Evolutionary conservation across 2,113 vertebrate species (phyloP).

Genomic region (Solea solea): DNA sequence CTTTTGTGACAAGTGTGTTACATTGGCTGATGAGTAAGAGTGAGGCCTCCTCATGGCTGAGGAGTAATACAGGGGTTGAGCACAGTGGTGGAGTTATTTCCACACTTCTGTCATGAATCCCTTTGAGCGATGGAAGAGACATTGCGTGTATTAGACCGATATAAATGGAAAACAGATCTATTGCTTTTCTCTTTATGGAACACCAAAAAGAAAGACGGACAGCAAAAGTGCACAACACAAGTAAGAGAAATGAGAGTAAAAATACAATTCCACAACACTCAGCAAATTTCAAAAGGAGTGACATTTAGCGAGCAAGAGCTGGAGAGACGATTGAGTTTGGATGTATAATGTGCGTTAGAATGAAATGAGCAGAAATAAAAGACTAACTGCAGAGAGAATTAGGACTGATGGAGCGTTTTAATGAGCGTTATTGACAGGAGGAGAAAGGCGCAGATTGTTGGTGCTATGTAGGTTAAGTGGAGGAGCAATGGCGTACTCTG

Average conservation of each 20-base stretch:
- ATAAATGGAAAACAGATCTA: not conserved
- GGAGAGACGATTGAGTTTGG: not conserved
- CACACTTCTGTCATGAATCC: constrained; percentile 9
- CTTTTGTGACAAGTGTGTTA: constrained; percentile 7
- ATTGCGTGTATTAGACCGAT: not conserved
- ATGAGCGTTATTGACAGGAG: constrained; percentile 38
- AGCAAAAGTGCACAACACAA: not conserved
- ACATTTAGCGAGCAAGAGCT: not conserved
- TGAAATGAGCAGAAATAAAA: constrained; percentile 6
- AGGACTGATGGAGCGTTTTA: constrained; percentile 39
- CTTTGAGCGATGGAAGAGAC: not conserved
- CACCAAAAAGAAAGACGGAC: not conserved
- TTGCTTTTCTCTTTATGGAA: not conserved
- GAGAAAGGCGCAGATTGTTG: constrained; percentile 41
- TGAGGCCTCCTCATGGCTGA: not conserved
- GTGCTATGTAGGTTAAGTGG: constrained; percentile 63
- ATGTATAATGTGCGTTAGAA: not conserved
- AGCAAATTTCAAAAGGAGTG: constrained; percentile 12
- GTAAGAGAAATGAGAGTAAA: not conserved
- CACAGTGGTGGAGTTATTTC: not conserved
- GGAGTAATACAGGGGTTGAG: not conserved
- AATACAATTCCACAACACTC: constrained; percentile 2
- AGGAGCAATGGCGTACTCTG: constrained; percentile 25
- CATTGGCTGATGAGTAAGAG: constrained; percentile 16
- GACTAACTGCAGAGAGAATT: constrained; percentile 21